Conservation (phyloP, 2,888 invertebrate genomes). For the Plebejus anna region DNA sequence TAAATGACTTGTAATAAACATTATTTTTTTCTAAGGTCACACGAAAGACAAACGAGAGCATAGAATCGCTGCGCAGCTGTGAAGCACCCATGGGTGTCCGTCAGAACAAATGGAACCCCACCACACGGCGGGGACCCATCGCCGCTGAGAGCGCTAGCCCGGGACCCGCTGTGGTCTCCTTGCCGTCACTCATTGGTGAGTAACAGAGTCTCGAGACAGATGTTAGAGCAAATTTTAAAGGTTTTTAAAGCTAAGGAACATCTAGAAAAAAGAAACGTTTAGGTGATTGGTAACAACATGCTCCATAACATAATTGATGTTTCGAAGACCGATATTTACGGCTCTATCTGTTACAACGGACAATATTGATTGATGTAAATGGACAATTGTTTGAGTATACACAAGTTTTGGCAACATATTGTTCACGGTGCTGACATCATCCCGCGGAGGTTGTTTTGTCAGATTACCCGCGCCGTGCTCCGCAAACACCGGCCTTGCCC, state of each 20-base stretch:
- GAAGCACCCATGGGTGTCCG: constrained; percentile 82
- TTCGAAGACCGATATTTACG: background rate
- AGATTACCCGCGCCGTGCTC: constrained; percentile 55
- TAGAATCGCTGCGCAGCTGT: constrained; percentile 52
- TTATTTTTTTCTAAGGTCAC: background rate
- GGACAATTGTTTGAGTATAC: constrained; percentile 35
- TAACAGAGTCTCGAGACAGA: background rate
- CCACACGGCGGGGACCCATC: constrained; percentile 92
- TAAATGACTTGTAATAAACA: background rate
- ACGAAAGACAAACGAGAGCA: constrained; percentile 34
- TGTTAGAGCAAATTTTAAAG: background rate
- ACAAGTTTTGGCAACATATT: constrained; percentile 46
- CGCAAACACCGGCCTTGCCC: constrained; percentile 60
- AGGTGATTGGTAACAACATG: background rate
- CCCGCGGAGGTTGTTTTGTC: constrained; percentile 50
- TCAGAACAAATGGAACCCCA: constrained; percentile 94
- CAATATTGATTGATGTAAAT: constrained; percentile 10
- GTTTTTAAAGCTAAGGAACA: too few species aligned
- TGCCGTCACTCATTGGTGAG: constrained; percentile 89
- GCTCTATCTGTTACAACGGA: background rate
- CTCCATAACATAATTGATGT: background rate
- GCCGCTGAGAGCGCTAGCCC: constrained; percentile 92
- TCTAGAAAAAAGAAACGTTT: too few species aligned
- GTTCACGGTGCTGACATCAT: constrained; percentile 60
- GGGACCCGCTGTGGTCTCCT: constrained; percentile 91